phyloP scores from a whole-genome alignment of 1,140 invertebrate species.

The Drosophila lacteicornis region DNA sequence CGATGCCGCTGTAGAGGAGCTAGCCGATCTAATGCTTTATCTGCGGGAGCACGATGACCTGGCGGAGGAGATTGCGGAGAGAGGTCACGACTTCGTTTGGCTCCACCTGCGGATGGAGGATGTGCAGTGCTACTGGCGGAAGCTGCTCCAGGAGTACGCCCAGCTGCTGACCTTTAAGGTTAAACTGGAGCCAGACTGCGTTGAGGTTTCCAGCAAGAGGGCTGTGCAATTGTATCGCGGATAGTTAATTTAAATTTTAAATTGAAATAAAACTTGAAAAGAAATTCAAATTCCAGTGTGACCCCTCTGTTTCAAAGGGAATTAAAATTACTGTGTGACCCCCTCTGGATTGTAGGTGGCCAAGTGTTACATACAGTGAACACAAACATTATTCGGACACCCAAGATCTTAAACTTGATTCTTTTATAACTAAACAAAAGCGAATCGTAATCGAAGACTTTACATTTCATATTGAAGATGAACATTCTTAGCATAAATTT shows the following conservation, averaged over 20 bases:
- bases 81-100: conserved; percentile 92
- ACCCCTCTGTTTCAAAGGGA: not conserved
- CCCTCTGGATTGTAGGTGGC: not conserved
- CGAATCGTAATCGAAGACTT: too few relatives aligned
- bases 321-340: conserved; percentile 33
- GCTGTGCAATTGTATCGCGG: conserved; percentile 18
- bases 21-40: conserved; percentile 91
- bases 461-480: too few relatives aligned
- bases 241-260: not conserved
- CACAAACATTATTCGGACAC: too few relatives aligned
- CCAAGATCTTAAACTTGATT: too few relatives aligned
- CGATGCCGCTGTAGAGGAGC: conserved; percentile 88
- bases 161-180: conserved; percentile 91
- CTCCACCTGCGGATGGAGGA: conserved; percentile 93
- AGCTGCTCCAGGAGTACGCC: conserved; percentile 91
- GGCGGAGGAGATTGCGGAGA: conserved; percentile 92
- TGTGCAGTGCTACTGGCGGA: conserved; percentile 94
- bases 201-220: not conserved
- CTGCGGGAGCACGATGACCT: conserved; percentile 91
- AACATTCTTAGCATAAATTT: too few relatives aligned
- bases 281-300: conserved; percentile 21
- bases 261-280: not conserved
- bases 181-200: conserved; percentile 83
- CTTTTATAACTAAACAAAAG: too few relatives aligned
- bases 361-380: conserved; percentile 8